Evolutionary conservation across 2,888 invertebrate genomes (phyloP), one percentile per base, ranked within the genome.

Genomic region (Meteorus cinctellus): DNA sequence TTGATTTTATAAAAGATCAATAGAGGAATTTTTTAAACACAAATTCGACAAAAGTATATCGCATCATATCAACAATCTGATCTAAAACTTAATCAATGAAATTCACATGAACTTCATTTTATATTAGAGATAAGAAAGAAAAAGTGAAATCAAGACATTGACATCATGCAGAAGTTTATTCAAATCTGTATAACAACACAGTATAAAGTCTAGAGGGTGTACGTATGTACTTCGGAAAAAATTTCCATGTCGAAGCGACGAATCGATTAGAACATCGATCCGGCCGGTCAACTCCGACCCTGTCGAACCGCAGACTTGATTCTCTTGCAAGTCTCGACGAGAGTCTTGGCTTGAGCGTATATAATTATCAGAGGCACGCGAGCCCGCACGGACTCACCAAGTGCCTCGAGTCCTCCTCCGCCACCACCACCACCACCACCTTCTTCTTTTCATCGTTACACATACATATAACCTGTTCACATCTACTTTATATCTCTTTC

Each of bases 291-390:
- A 87, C 87, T 86, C 80, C 87, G 87, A 87, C 87, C 87, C 87
- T 85, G 87, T 87, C 87, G 87, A 87, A 87, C 86, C 84, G 83
- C 83, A 84, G 85, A 84, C 85, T 84, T 83, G 85, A 86, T 86
- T 83, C 83, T 79, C 68, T 55, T 55, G 55, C 19, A 75, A 81
- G 80, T 79, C 80, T 77, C 80, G 55, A 24, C 55, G 77, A 79
- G 83, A 81, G 84, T 81, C 82, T 65, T 65, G 84, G 83, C 81
- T 83, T 83, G 84, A 85, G 86, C 85, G 86, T 87, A 87, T 55
- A 55, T 87, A 88, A 87, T 88, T 87, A 88, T 87, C 85, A 77
- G 84, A 86, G 87, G 86, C 87, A 87, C 87, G 87, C 87, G 87
- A 87, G 83, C 87, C 83, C 82, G 81, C 82, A 82, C 85, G 83